phyloP scores from a whole-genome alignment of 64 coral and sea anemone species.

The Porites australiensis region DNA sequence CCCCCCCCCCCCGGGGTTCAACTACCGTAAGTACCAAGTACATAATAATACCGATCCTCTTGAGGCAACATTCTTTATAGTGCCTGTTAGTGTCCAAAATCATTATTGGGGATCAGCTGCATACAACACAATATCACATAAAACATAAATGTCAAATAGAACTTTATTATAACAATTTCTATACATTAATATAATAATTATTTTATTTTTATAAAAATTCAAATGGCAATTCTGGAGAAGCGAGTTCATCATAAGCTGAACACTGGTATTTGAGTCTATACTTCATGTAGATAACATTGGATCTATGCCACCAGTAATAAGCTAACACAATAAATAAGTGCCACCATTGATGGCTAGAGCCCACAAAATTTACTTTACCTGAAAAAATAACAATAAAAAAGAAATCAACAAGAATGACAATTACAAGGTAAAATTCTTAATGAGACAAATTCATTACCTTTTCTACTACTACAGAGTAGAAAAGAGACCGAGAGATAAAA shows the following conservation, averaged over 20 bases:
- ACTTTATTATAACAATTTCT: background rate
- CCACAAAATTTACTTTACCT: constrained; percentile 96
- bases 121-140: background rate
- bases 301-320: constrained; percentile 93
- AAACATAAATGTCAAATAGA: background rate
- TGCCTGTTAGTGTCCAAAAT: no score
- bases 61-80: no score
- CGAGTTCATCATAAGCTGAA: background rate
- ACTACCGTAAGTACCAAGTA: no score
- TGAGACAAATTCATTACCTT: no score
- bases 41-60: no score
- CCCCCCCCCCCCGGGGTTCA: no score
- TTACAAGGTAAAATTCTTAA: no score
- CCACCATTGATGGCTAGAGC: constrained; percentile 99
- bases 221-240: background rate
- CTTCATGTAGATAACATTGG: constrained; percentile 69
- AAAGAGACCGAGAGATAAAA: no score
- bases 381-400: background rate
- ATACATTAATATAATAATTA: background rate
- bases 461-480: no score
- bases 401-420: background rate
- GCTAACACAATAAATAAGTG: constrained; percentile 88
- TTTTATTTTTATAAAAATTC: background rate
- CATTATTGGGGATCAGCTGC: no score
- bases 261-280: constrained; percentile 46